These are phyloP conservation scores for Oreochromis aureus DNA, from an alignment of 2,113 vertebrate genomes.

Conservation along the genomic window DNA sequence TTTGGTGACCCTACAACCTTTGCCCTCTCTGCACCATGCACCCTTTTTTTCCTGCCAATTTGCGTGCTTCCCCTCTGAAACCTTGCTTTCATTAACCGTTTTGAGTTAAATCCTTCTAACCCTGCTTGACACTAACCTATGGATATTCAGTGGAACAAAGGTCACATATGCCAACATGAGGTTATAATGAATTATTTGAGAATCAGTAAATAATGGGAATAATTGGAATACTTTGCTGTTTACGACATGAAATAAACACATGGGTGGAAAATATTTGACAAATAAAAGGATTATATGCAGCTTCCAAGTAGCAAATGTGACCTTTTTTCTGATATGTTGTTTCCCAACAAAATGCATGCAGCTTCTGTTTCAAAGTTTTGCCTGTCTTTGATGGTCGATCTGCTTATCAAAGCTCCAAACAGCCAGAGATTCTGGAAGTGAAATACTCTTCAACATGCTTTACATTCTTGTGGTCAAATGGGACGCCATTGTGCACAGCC, in stretches of 20 bases:
- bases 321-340: background rate
- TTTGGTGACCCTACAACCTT: constrained; percentile 70
- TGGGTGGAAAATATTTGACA: background rate
- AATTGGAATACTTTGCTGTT: background rate
- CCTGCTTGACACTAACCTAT: constrained; percentile 46
- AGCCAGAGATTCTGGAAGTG: background rate
- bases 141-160: constrained; percentile 36
- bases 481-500: background rate
- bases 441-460: constrained; percentile 16
- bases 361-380: background rate
- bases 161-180: constrained; percentile 63
- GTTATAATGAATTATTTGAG: background rate
- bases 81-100: constrained; percentile 50
- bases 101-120: constrained; percentile 58
- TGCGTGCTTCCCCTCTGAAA: constrained; percentile 18
- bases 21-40: constrained; percentile 60
- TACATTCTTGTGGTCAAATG: constrained; percentile 52
- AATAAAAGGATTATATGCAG: background rate
- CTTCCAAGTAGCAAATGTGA: constrained; percentile 47
- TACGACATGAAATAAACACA: background rate
- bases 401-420: background rate
- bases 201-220: background rate
- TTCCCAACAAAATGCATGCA: constrained; percentile 35
- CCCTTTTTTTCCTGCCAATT: background rate
- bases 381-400: background rate